Conservation (phyloP, 2,888 invertebrate genomes). For the Brachylomia viminalis region DNA sequence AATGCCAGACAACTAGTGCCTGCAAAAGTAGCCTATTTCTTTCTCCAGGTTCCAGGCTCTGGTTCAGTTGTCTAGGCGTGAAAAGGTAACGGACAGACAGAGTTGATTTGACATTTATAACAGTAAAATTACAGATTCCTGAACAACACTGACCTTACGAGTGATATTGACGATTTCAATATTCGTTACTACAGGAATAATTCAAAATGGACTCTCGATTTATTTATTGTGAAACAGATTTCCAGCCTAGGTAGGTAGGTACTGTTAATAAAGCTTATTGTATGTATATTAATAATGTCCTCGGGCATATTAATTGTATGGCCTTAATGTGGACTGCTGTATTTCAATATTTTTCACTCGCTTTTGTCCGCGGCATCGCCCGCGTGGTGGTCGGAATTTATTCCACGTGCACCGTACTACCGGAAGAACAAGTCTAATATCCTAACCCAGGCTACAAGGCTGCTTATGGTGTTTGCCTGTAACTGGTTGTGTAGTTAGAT, state of each 20-base stretch:
- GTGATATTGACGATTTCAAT: constrained; percentile 37
- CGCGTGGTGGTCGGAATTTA: neutral
- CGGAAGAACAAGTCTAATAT: neutral
- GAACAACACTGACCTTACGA: neutral
- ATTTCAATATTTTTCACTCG: constrained; percentile 10
- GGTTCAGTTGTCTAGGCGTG: neutral
- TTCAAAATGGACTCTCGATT: constrained; percentile 22
- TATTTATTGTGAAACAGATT: constrained; percentile 29
- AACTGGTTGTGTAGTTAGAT: too few species aligned
- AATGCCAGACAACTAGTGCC: too few species aligned
- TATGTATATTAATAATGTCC: constrained; percentile 19
- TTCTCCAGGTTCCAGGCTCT: too few species aligned
- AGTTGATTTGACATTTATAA: neutral
- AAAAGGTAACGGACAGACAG: neutral
- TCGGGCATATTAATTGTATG: constrained; percentile 19
- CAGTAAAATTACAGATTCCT: neutral
- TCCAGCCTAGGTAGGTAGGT: neutral
- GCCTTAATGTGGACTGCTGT: neutral
- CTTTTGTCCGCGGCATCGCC: neutral
- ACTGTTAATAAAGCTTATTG: constrained; percentile 20
- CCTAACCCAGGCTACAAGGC: too few species aligned
- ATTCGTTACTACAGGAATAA: constrained; percentile 29
- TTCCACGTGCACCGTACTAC: neutral
- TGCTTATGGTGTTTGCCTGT: too few species aligned
- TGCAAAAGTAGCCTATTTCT: neutral